These are phyloP conservation scores for Penaeus chinensis DNA, from an alignment of 1,140 invertebrate species.

Conservation along the genomic window DNA sequence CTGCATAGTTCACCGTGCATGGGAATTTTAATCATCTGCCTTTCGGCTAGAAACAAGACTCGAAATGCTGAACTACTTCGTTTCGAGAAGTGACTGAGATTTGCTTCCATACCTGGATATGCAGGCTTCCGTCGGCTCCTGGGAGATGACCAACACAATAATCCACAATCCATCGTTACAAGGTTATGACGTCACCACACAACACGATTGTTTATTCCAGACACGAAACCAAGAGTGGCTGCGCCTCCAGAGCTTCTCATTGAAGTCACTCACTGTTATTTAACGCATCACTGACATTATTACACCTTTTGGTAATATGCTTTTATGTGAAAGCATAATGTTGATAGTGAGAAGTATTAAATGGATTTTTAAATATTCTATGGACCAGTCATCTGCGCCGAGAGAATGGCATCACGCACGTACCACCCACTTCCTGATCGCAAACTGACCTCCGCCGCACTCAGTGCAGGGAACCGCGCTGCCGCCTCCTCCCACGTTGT, in stretches of 20 bases:
- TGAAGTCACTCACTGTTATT: neutral
- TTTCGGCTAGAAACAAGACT: no score
- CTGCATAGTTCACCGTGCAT: no score
- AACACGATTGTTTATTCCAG: no score
- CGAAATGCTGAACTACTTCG: no score
- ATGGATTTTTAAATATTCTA: no score
- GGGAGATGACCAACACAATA: constrained; percentile 33
- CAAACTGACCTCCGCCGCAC: constrained; percentile 7
- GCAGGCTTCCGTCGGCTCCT: constrained; percentile 26
- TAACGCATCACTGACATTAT: neutral
- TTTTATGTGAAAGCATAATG: no score
- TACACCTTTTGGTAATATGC: neutral
- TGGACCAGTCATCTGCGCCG: constrained; percentile 18
- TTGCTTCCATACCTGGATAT: constrained; percentile 16
- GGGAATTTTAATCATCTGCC: no score
- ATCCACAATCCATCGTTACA: constrained; percentile 32
- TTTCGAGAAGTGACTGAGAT: no score
- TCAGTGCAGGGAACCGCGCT: neutral
- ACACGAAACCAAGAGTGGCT: no score
- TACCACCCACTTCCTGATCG: constrained; percentile 29
- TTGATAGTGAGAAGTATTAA: no score
- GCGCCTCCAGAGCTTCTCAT: neutral
- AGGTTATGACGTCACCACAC: neutral
- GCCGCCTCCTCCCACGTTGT: no score
- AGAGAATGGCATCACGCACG: neutral